Conservation (phyloP, 2,888 invertebrate species). For the Achlya flavicornis region DNA sequence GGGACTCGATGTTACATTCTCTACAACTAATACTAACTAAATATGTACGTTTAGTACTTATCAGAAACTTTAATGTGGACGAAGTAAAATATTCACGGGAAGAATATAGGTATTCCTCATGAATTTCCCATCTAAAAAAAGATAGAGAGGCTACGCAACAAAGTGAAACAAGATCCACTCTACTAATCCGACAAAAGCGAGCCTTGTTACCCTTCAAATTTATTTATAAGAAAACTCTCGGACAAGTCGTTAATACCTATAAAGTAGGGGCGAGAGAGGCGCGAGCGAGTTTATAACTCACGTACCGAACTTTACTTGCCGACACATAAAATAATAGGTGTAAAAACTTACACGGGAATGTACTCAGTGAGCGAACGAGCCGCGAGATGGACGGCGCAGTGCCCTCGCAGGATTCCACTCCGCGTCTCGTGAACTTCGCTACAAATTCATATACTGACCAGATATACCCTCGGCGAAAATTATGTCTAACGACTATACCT, state of each 20-base stretch:
- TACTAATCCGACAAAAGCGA: conserved; percentile 84
- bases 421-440: conserved; percentile 33
- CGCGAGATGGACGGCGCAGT: conserved; percentile 75
- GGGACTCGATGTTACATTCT: neutral
- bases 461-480: conserved; percentile 23
- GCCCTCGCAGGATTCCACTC: conserved; percentile 23
- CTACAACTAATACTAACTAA: neutral
- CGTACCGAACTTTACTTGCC: conserved; percentile 84
- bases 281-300: conserved; percentile 84
- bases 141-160: conserved; percentile 78
- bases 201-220: conserved; percentile 84
- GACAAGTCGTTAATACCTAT: conserved; percentile 85
- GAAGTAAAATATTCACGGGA: conserved; percentile 44
- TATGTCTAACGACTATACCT: conserved; percentile 2
- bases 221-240: conserved; percentile 85
- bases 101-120: conserved; percentile 55
- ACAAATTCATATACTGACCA: conserved; percentile 39
- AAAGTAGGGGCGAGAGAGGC: conserved; percentile 84
- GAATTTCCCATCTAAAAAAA: conserved; percentile 73
- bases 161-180: conserved; percentile 84
- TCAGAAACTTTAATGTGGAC: conserved; percentile 8
- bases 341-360: conserved; percentile 84
- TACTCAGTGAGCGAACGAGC: conserved; percentile 80
- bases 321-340: conserved; percentile 85
- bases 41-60: too few species aligned